Conservation (phyloP, 2,113 vertebrate genomes). For the Passer montanus region DNA sequence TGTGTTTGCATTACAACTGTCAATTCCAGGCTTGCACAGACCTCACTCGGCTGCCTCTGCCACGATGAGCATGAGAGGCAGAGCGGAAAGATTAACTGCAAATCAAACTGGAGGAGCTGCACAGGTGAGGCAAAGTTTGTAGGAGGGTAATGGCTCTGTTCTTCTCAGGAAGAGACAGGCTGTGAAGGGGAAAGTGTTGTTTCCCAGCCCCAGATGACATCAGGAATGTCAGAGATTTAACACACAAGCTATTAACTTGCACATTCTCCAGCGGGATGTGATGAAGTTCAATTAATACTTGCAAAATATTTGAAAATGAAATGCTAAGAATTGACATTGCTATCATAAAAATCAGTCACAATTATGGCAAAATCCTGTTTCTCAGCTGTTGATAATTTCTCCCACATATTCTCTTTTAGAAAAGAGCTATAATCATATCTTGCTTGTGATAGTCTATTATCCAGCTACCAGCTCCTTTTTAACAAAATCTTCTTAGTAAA, state of each 20-base stretch:
- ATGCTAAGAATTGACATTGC: not conserved
- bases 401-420: not conserved
- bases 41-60: not conserved
- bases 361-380: not conserved
- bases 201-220: not conserved
- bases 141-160: not conserved
- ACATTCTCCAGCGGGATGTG: not conserved
- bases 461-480: not conserved
- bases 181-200: not conserved
- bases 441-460: not conserved
- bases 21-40: not conserved
- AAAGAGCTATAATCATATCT: not conserved
- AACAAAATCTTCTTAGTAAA: not conserved
- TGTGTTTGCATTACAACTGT: constrained; percentile 26
- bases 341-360: not conserved
- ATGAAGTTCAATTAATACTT: not conserved
- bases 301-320: not conserved
- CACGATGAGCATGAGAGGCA: not conserved
- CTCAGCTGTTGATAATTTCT: not conserved
- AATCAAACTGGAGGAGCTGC: not conserved
- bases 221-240: not conserved
- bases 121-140: constrained; percentile 38
- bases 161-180: not conserved
- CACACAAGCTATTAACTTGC: not conserved
- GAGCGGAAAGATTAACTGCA: constrained; percentile 37